phyloP scores from a whole-genome alignment of 1,140 invertebrate genomes.

The Drosophila sp. region DNA sequence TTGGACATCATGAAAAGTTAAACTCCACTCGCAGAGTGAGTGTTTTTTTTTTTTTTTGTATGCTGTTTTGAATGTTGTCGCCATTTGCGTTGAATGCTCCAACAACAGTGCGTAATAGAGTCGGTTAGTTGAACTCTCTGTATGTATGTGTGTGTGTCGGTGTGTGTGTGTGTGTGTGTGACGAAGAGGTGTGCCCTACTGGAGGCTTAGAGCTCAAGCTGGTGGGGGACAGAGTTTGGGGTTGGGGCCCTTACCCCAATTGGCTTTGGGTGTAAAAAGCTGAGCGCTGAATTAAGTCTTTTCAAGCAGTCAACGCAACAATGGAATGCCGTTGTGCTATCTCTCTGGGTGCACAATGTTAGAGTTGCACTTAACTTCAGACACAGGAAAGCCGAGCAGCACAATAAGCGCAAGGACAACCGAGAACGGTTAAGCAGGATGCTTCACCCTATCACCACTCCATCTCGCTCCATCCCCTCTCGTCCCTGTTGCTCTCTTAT shows the following conservation, averaged over 20 bases:
- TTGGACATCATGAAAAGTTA: slow-evolving; percentile 57
- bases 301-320: slow-evolving; percentile 70
- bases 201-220: slow-evolving; percentile 9
- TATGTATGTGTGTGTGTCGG: neutral
- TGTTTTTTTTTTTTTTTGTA: slow-evolving; percentile 33
- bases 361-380: slow-evolving; percentile 81
- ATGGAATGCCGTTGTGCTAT: slow-evolving; percentile 71
- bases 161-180: neutral
- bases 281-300: slow-evolving; percentile 72
- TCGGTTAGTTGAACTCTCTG: slow-evolving; percentile 59
- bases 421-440: slow-evolving; percentile 49
- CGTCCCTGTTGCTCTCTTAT: neutral
- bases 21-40: slow-evolving; percentile 38
- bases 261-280: slow-evolving; percentile 15
- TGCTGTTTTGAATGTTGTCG: slow-evolving; percentile 62
- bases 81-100: slow-evolving; percentile 72
- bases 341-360: slow-evolving; percentile 70
- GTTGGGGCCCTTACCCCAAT: slow-evolving; percentile 20
- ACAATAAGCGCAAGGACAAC: neutral
- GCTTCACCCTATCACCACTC: slow-evolving; percentile 34
- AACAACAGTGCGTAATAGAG: slow-evolving; percentile 68
- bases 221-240: neutral
- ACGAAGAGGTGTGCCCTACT: neutral
- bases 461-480: neutral
- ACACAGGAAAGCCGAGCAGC: slow-evolving; percentile 64